Conservation (phyloP, 2,888 invertebrate genomes). For the Macaria notata region DNA sequence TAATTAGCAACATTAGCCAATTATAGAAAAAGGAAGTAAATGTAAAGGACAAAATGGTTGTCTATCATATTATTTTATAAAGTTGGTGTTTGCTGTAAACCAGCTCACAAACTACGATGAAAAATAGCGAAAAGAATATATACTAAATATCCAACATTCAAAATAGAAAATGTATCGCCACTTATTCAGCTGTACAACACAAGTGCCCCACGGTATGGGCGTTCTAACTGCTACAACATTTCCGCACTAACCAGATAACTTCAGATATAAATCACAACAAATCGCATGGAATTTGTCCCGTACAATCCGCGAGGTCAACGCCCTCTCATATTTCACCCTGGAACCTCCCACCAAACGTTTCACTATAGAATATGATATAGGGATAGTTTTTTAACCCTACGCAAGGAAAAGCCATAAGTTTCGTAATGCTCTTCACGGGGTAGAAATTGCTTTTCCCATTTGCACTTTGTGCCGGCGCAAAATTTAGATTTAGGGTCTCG, state of each 20-base stretch:
- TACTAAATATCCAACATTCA: no score
- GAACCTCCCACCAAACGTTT: constrained; percentile 43
- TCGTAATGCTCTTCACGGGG: constrained; percentile 16
- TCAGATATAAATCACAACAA: constrained; percentile 48
- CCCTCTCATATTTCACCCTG: constrained; percentile 53
- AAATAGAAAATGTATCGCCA: background rate
- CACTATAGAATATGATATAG: constrained; percentile 27
- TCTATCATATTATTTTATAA: no score
- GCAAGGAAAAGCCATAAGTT: constrained; percentile 24
- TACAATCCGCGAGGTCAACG: constrained; percentile 50
- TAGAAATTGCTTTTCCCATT: constrained; percentile 25
- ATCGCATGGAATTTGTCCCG: constrained; percentile 54
- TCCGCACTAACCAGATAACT: constrained; percentile 37
- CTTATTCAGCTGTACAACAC: constrained; percentile 14
- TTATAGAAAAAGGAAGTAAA: no score
- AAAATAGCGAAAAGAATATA: no score
- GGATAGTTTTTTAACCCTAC: constrained; percentile 32
- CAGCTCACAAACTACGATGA: no score
- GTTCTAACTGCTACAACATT: constrained; percentile 27
- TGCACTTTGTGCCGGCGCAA: constrained; percentile 18
- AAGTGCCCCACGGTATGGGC: constrained; percentile 20
- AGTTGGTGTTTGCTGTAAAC: no score
- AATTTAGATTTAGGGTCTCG: constrained; percentile 6
- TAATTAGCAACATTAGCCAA: no score
- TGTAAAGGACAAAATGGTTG: no score